Percentiles rank a stretch among this genome's conserved stretches.
Conservation (phyloP, 2,797 vertebrate genomes). For the Tenualosa ilisha region DNA sequence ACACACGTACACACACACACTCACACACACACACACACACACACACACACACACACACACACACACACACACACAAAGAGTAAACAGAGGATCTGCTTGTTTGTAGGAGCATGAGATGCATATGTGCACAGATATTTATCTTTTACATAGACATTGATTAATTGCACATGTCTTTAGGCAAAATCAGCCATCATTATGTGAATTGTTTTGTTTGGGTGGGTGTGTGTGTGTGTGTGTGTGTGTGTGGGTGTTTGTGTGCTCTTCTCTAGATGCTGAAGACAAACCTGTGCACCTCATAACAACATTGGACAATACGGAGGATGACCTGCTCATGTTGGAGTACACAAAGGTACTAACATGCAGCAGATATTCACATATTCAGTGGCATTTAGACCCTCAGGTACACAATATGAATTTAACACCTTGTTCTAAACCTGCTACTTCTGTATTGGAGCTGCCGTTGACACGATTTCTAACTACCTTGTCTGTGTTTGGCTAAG, state of each 20-base stretch:
- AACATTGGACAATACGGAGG: slow-evolving; percentile 90
- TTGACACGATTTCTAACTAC: no score
- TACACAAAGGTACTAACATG: slow-evolving; percentile 83
- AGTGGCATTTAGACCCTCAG: neutral
- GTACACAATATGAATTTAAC: neutral
- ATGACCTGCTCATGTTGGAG: slow-evolving; percentile 89
- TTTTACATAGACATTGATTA: neutral
- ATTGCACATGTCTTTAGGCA: neutral
- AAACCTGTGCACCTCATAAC: slow-evolving; percentile 90
- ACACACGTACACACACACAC: neutral
- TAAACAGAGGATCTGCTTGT: no score
- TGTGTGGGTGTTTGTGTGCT: slow-evolving; percentile 20
- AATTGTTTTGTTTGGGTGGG: neutral
- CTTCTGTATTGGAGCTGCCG: no score
- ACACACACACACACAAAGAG: no score
- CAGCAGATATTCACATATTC: neutral
- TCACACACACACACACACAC: neutral
- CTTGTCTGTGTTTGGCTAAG: no score
- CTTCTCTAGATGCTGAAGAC: slow-evolving; percentile 82
- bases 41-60: neutral
- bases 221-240: neutral
- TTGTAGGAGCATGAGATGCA: neutral
- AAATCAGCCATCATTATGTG: no score
- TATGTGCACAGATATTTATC: neutral
- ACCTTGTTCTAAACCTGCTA: no score